Evolutionary conservation across 2,888 invertebrate genomes (phyloP), one percentile per base, ranked within the genome.

Genomic region (Taphrorychus bicolor): DNA sequence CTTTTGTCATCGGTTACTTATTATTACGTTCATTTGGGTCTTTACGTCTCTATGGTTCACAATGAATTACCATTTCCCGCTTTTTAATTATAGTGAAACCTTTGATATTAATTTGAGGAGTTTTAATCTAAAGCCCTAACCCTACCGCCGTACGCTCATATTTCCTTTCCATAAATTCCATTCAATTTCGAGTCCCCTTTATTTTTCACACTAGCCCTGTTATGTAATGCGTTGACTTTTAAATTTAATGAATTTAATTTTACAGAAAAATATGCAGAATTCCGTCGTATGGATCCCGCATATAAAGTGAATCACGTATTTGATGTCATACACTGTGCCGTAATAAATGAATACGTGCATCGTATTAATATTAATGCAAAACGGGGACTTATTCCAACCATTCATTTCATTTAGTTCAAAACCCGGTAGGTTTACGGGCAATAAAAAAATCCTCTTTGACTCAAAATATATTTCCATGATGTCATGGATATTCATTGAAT

Each of bases 1-100:
- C 81, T 81, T 82, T 82, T 82, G 82, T 82, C 78, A 80, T 80
- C 80, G 77, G 79, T 81, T 78, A 81, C 80, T 81, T 82, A 81
- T 82, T 81, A 82, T 82, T 81, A 77, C 81, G 80, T 82, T 81
- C 82, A 79, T 81, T 82, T 76, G 75, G 78, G 77, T 77, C 78
- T 78, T 77, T 78, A 73, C 76, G 74, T 76, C 77, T 77, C 77
- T 76, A 77, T 77, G 73, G 76, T 76, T 76, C 79, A 79, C 80
- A 80, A 80, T 81, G 81, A 81, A 78, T 81, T 81, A 80, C 78
- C 77, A 80, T 80, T 80, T 81, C 76, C 79, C 77, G 77, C 79
- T 78, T 81, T 82, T 82, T 81, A 82, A 82, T 82, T 82, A 82
- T 79, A 74, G 76, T 70, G 77, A 80, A 82, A 78, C 79, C 80